Conservation (phyloP, 2,888 invertebrate species). For the Zeuzera pyrina region DNA sequence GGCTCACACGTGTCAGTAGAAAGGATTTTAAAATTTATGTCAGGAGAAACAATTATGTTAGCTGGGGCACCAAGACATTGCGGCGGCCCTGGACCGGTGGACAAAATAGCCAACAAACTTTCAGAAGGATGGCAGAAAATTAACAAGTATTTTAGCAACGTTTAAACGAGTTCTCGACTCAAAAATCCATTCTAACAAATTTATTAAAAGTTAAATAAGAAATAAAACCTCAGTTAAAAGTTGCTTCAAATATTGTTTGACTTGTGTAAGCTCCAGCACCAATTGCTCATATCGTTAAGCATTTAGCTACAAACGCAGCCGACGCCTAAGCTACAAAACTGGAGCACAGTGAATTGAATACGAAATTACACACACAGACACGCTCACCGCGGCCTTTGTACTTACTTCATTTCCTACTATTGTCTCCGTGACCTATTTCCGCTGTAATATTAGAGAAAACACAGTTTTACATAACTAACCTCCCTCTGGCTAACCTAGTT, state of each 20-base stretch:
- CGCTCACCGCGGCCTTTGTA: conserved; percentile 19
- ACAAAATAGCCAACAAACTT: conserved; percentile 58
- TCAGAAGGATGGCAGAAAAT: conserved; percentile 64
- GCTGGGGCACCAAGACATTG: conserved; percentile 56
- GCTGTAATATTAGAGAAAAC: conserved; percentile 13
- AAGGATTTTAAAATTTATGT: conserved; percentile 34
- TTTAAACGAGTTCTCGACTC: conserved; percentile 12
- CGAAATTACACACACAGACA: conserved; percentile 30
- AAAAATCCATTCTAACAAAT: too few relatives aligned
- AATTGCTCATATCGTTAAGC: too few relatives aligned
- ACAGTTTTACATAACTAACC: conserved; percentile 24
- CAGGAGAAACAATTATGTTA: conserved; percentile 49
- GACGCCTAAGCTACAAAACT: conserved; percentile 24
- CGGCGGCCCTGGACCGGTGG: conserved; percentile 60
- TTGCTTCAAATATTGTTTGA: too few relatives aligned
- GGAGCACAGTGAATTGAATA: conserved; percentile 40
- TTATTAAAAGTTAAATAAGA: too few relatives aligned
- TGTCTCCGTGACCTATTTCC: conserved; percentile 60
- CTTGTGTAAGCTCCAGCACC: too few relatives aligned
- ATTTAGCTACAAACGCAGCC: too few relatives aligned
- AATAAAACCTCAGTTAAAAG: too few relatives aligned
- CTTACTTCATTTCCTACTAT: conserved; percentile 38
- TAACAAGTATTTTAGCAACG: conserved; percentile 55
- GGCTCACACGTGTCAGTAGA: conserved; percentile 41
- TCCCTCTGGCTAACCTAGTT: too few relatives aligned